phyloP scores from a whole-genome alignment of 1,140 invertebrate genomes.

The Platorchestia sp. region DNA sequence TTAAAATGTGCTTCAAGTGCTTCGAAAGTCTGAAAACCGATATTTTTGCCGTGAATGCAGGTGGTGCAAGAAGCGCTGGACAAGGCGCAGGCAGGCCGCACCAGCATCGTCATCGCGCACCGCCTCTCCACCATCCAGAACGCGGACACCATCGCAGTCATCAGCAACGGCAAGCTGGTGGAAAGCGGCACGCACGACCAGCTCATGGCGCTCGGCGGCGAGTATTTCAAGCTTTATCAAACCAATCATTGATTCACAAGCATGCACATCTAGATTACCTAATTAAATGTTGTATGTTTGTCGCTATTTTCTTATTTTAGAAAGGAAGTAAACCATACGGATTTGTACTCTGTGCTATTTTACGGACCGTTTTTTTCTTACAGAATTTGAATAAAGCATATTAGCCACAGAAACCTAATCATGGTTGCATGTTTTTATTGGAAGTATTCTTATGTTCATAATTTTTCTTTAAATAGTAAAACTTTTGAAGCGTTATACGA shows the following conservation, averaged over 20 bases:
- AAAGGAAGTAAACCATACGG: background rate
- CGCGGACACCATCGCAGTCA: constrained; percentile 90
- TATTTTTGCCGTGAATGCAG: constrained; percentile 69
- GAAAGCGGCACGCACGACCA: constrained; percentile 88
- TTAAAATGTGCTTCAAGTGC: background rate
- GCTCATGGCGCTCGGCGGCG: constrained; percentile 80
- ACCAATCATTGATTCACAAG: constrained; percentile 4
- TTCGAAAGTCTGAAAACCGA: background rate
- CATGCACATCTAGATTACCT: background rate
- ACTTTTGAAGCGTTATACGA: no score
- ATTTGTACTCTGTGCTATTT: background rate
- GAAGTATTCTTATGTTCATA: no score
- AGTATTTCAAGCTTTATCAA: constrained; percentile 81
- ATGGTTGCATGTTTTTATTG: no score
- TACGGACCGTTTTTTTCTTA: background rate
- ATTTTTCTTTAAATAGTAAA: no score
- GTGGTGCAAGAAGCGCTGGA: constrained; percentile 88
- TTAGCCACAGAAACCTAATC: background rate
- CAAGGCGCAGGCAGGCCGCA: constrained; percentile 81
- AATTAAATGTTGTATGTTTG: background rate
- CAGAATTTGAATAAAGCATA: background rate
- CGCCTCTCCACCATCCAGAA: constrained; percentile 88
- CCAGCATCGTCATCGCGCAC: constrained; percentile 90
- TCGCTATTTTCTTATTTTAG: background rate
- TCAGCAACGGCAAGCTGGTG: constrained; percentile 83